phyloP scores from a whole-genome alignment of 2,888 invertebrate genomes.

The Gryllus longicercus region DNA sequence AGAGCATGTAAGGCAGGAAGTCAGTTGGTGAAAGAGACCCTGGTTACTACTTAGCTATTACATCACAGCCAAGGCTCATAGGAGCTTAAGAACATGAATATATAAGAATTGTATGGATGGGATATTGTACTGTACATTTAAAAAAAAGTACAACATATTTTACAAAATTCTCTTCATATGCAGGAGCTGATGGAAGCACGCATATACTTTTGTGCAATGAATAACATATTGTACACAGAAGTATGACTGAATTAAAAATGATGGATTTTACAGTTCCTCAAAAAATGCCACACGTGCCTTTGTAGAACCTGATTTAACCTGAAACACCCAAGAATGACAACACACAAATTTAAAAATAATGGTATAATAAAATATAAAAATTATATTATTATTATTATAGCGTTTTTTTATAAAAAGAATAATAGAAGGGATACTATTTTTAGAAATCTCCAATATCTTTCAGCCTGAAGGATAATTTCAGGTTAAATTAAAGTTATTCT shows the following conservation, averaged over 20 bases:
- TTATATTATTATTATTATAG: not conserved
- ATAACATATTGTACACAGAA: not conserved
- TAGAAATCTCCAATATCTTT: too few relatives aligned
- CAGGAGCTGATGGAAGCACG: not conserved
- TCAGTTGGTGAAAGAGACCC: too few relatives aligned
- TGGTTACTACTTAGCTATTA: not conserved
- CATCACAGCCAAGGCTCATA: constrained; percentile 17
- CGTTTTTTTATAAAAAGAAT: not conserved
- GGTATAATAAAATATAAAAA: not conserved
- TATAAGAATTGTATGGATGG: too few relatives aligned
- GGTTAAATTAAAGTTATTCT: too few relatives aligned
- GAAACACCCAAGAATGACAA: constrained; percentile 39
- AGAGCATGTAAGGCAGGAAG: too few relatives aligned
- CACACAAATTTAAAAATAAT: not conserved
- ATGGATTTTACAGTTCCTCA: constrained; percentile 72
- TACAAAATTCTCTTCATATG: not conserved
- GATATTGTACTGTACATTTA: not conserved
- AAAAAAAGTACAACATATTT: not conserved
- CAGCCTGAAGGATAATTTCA: too few relatives aligned
- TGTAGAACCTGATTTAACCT: constrained; percentile 88
- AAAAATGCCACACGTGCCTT: constrained; percentile 94
- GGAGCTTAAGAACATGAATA: not conserved
- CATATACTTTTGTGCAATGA: too few relatives aligned
- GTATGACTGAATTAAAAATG: not conserved
- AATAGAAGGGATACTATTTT: too few relatives aligned